phyloP scores from a whole-genome alignment of 2,113 vertebrate species.

The Gnathochromis pfefferi region DNA sequence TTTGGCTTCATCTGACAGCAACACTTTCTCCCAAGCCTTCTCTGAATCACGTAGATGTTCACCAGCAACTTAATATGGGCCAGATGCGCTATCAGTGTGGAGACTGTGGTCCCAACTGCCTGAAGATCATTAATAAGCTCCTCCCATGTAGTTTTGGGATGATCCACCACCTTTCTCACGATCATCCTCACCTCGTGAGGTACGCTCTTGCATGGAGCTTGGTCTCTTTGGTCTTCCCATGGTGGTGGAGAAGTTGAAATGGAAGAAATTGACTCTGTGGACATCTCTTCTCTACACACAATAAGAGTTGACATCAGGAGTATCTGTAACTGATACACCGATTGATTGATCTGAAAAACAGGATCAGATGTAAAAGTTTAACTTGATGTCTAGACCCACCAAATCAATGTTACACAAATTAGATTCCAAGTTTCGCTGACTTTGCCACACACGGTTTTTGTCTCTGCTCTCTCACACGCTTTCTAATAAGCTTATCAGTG shows the following conservation, averaged over 20 bases:
- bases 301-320: background rate
- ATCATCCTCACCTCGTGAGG: background rate
- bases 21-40: background rate
- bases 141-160: background rate
- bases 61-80: background rate
- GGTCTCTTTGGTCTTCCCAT: background rate
- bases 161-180: background rate
- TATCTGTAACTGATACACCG: background rate
- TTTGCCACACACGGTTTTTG: background rate
- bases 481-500: background rate
- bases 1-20: background rate
- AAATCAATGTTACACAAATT: background rate
- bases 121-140: background rate
- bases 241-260: background rate
- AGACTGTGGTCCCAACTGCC: background rate
- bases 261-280: background rate
- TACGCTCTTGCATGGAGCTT: background rate
- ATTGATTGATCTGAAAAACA: background rate
- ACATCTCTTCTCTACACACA: background rate
- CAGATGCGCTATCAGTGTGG: fast-evolving
- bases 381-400: background rate
- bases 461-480: background rate
- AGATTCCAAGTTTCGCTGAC: background rate
- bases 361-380: background rate
- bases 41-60: background rate